These are phyloP conservation scores for Caenorhabditis remanei DNA, from an alignment of 1,140 invertebrate species.

Conservation along the genomic window DNA sequence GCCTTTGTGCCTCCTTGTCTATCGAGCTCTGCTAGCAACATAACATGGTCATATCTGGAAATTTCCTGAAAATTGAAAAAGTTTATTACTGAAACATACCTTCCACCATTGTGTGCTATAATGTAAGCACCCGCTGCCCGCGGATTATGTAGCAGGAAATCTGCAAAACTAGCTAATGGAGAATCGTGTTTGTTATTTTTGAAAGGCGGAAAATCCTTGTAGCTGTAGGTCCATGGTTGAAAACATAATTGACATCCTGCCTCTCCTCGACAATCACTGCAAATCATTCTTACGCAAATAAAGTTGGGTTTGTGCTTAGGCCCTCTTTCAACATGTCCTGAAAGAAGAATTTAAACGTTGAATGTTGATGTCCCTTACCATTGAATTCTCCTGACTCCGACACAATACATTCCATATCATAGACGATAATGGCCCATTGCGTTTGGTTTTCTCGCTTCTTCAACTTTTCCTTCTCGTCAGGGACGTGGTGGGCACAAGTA, in stretches of 20 bases:
- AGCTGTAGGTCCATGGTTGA: neutral
- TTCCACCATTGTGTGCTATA: neutral
- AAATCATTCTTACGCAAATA: neutral
- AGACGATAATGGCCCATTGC: neutral
- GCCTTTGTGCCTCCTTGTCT: neutral
- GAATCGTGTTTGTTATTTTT: neutral
- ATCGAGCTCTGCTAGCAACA: neutral
- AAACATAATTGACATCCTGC: neutral
- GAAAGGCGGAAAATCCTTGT: neutral
- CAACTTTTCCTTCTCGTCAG: neutral
- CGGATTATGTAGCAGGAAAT: neutral
- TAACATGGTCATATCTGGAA: neutral
- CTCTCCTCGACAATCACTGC: neutral
- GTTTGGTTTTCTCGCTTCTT: neutral
- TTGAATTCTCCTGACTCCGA: neutral
- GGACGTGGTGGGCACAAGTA: neutral
- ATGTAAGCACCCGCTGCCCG: neutral
- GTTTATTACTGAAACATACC: neutral
- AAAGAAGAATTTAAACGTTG: neutral
- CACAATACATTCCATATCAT: conserved; percentile 10
- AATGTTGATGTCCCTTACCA: neutral
- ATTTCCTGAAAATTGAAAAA: too few relatives aligned
- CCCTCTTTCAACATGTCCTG: neutral
- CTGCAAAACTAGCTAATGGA: neutral
- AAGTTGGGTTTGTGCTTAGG: neutral